phyloP scores from a whole-genome alignment of 1,140 invertebrate species.

The Drosophila ohnishii region DNA sequence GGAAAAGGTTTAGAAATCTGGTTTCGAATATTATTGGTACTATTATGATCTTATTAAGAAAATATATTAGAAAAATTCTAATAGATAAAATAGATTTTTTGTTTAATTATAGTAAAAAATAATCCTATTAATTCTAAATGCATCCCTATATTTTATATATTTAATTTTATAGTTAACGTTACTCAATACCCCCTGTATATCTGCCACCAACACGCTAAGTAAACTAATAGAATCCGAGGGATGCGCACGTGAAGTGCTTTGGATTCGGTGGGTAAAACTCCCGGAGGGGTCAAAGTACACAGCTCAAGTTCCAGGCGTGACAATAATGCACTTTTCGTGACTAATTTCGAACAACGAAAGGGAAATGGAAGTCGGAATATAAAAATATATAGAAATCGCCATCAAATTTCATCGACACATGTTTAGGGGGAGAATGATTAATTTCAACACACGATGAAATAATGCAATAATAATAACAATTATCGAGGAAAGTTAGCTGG shows the following conservation, averaged over 20 bases:
- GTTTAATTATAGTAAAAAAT: background rate
- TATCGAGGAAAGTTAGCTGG: constrained; percentile 52
- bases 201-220: constrained; percentile 35
- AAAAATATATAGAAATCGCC: constrained; percentile 12
- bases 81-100: no score
- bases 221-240: constrained; percentile 40
- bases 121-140: background rate
- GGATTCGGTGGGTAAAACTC: constrained; percentile 19
- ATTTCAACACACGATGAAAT: constrained; percentile 73
- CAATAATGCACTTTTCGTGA: constrained; percentile 39
- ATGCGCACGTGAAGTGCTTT: constrained; percentile 55
- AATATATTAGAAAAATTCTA: background rate
- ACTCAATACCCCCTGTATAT: background rate
- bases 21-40: background rate
- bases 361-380: constrained; percentile 20
- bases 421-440: constrained; percentile 11
- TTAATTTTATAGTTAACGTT: background rate
- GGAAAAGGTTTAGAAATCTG: background rate
- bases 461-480: constrained; percentile 58
- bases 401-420: constrained; percentile 21
- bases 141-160: background rate
- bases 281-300: constrained; percentile 46
- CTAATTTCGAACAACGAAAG: constrained; percentile 30
- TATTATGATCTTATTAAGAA: background rate
- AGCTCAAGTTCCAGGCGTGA: constrained; percentile 42